Percentiles rank a stretch among this genome's conserved stretches.
Conservation (phyloP, 2,888 invertebrate species). For the Pediacus dermestoides region DNA sequence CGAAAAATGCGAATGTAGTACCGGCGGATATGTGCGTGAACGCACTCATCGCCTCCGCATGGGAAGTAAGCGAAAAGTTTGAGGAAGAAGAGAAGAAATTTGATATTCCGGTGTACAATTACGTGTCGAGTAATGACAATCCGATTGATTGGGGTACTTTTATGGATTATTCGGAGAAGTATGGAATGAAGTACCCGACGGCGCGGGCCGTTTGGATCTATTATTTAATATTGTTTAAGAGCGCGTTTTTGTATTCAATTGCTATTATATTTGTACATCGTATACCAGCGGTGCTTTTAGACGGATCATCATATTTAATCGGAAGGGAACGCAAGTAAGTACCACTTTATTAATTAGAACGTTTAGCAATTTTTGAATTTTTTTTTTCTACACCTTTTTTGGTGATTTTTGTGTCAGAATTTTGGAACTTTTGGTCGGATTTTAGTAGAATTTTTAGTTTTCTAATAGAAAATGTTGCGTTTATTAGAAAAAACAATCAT, state of each 20-base stretch:
- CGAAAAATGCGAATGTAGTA: conserved; percentile 69
- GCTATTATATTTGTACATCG: conserved; percentile 64
- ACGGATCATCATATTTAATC: conserved; percentile 53
- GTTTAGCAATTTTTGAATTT: not conserved
- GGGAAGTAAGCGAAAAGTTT: conserved; percentile 6
- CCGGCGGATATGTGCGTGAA: conserved; percentile 81
- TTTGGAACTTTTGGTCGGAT: no score
- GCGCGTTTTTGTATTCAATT: conserved; percentile 57
- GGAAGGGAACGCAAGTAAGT: conserved; percentile 62
- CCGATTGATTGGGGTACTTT: conserved; percentile 76
- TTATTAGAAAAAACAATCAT: no score
- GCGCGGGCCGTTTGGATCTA: conserved; percentile 67
- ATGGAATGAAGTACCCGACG: conserved; percentile 58
- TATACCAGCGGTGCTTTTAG: conserved; percentile 62
- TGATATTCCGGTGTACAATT: conserved; percentile 76
- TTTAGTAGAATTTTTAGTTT: no score
- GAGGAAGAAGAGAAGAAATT: conserved; percentile 23
- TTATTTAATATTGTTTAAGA: conserved; percentile 60
- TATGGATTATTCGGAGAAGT: conserved; percentile 56
- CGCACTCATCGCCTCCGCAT: conserved; percentile 70
- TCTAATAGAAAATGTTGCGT: no score
- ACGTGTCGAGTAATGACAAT: conserved; percentile 78
- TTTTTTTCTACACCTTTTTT: no score
- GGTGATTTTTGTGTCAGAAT: no score
- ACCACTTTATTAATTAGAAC: conserved; percentile 7